A percentile compares a stretch with the other conserved stretches of the same genome.
These are phyloP conservation scores for Pilophorus perplexus DNA, from an alignment of 2,888 invertebrate genomes.

Conservation along the genomic window DNA sequence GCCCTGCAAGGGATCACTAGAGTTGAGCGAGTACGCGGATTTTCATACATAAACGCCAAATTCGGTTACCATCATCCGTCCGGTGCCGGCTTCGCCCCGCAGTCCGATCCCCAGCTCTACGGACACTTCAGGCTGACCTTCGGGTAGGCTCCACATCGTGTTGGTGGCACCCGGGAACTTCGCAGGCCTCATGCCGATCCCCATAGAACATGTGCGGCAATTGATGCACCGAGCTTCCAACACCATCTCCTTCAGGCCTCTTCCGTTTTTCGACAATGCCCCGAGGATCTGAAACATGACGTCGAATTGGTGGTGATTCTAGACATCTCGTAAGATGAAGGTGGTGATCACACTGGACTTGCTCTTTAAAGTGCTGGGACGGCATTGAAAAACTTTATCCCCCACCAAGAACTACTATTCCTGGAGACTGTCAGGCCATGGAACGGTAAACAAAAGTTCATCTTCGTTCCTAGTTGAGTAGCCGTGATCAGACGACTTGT, in stretches of 20 bases:
- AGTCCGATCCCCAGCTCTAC: conserved; percentile 64
- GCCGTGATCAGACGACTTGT: no score
- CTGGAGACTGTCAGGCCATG: no score
- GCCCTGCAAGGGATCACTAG: no score
- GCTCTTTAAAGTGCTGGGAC: no score
- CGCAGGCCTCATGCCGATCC: conserved; percentile 66
- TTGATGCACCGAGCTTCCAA: conserved; percentile 53
- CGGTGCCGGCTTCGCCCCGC: conserved; percentile 55
- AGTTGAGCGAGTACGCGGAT: no score
- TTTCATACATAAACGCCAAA: no score
- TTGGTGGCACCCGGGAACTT: conserved; percentile 60
- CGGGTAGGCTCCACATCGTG: conserved; percentile 62
- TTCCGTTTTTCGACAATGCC: conserved; percentile 64
- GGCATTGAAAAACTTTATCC: no score
- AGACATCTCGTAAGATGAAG: no score
- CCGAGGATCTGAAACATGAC: conserved; percentile 78
- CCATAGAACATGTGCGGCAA: conserved; percentile 65
- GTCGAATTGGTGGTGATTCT: neutral
- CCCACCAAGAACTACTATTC: no score
- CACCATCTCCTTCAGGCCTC: conserved; percentile 56
- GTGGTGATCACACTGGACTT: no score
- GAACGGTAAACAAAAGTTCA: no score
- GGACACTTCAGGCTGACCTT: conserved; percentile 58
- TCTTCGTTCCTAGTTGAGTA: no score
- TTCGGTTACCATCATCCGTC: conserved; percentile 11